Base-by-base conservation (phyloP, 2,797 vertebrate species). In the Corythornis leucogaster region DNA sequence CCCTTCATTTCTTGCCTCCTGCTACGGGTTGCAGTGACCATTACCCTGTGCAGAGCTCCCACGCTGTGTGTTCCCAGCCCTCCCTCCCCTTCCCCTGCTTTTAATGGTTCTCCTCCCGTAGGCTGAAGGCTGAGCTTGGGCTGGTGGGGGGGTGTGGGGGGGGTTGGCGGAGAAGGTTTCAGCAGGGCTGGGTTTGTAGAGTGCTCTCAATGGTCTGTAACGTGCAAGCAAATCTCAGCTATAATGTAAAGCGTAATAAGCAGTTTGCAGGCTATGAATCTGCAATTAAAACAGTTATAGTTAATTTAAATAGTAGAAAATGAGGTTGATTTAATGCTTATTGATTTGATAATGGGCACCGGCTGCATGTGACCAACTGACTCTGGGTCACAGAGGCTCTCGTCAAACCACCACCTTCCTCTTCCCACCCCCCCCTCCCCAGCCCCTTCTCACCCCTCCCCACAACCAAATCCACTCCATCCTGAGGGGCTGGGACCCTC, bases 271-370 rank as follows among this genome's bases (percentile, higher is more conserved):
- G 93, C 96, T 77, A 96, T 94, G 95, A 96, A 93, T 96, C 94
- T 82, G 90, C 85, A 92, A 96, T 95, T 94, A 96, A 96, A 96
- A 95, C 94, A 97, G 95, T 94, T 95, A 94, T 94, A 93, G 95
- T 95, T 96, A 94, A 97, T 96, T 95, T 97, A 95, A 97, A 96
- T 94, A 95, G 94, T 80, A 94, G 87, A 95, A 96, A 96, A 96
- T 96, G 89, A 95, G 95, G 63, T 95, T 94, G 95, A 96, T 74
- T 91, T 93, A 94, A 74, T 97, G 89, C 95, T 92, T 87, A 91
- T 96, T 96, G 94, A 95, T 95, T 95, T 93, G 92, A 78, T 89
- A 93, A 95, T 94, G 92, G 92, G 92, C 91, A 85, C 92, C 18
- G 89, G 87, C 94, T 70, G 84, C 94, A 64, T 92, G 91, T 91